Percentiles rank a stretch among this genome's conserved stretches.
These are phyloP conservation scores for Temnothorax curvispinosus DNA, from an alignment of 1,140 invertebrate species.

Conservation along the genomic window DNA sequence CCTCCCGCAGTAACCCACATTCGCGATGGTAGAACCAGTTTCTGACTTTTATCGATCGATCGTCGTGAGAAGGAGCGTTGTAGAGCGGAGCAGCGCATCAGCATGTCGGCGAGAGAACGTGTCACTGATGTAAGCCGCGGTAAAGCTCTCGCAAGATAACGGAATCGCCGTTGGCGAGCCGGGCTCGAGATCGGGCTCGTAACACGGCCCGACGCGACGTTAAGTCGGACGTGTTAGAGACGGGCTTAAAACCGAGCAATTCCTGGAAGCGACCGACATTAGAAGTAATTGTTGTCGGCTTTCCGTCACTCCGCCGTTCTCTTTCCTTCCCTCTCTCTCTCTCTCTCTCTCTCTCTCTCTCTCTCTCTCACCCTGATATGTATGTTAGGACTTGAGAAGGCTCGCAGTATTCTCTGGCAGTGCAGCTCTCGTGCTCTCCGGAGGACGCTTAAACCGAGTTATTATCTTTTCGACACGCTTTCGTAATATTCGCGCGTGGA, in stretches of 20 bases:
- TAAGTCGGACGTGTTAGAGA: slow-evolving; percentile 22
- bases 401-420: background rate
- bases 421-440: background rate
- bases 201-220: slow-evolving; percentile 25
- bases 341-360: too few relatives aligned
- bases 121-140: slow-evolving; percentile 43
- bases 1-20: slow-evolving; percentile 58
- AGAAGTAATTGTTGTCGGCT: slow-evolving; percentile 48
- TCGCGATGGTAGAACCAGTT: slow-evolving; percentile 45
- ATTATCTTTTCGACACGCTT: slow-evolving; percentile 60
- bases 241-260: slow-evolving; percentile 45
- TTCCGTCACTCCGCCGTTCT: slow-evolving; percentile 2
- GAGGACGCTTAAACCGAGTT: slow-evolving; percentile 52
- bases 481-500: slow-evolving; percentile 42
- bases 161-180: slow-evolving; percentile 60
- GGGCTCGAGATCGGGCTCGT: slow-evolving; percentile 43
- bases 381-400: background rate
- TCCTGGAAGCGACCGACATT: slow-evolving; percentile 44
- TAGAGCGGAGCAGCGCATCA: slow-evolving; percentile 30
- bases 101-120: slow-evolving; percentile 25
- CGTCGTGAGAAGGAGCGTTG: slow-evolving; percentile 43
- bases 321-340: background rate
- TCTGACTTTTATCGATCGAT: slow-evolving; percentile 66
- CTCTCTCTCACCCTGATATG: background rate
- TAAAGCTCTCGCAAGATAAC: slow-evolving; percentile 51